Evolutionary conservation across 1,140 invertebrate genomes (phyloP).

Genomic region (Drosophila paulistorum): DNA sequence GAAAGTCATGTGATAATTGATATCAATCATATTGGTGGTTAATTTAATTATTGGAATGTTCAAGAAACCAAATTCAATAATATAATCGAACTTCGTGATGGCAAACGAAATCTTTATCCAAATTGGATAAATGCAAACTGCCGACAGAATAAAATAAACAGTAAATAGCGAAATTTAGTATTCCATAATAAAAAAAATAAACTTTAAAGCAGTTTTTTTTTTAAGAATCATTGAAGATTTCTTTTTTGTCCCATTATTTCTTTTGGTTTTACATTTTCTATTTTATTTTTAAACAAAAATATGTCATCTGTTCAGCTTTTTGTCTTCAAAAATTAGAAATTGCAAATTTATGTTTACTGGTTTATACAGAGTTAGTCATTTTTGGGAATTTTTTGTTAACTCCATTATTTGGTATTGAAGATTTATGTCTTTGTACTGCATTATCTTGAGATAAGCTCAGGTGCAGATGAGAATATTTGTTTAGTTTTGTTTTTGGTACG

Average conservation of each 20-base stretch:
- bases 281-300: no score
- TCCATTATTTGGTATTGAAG: neutral
- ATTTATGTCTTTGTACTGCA: slow-evolving; percentile 8
- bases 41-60: slow-evolving; percentile 2
- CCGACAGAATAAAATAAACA: no score
- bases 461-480: neutral
- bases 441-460: neutral
- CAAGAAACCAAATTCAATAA: neutral
- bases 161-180: no score
- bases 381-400: neutral
- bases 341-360: neutral
- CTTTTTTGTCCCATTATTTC: no score
- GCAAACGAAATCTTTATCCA: neutral
- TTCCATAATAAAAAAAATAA: no score
- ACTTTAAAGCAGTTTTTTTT: no score
- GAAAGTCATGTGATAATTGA: neutral
- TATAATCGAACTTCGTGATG: neutral
- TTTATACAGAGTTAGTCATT: neutral
- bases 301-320: no score
- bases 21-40: neutral
- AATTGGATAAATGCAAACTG: no score
- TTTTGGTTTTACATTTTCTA: no score
- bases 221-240: no score
- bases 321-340: no score
- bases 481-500: neutral